Conservation (phyloP, 2,113 vertebrate genomes). For the Regulus satrapa region DNA sequence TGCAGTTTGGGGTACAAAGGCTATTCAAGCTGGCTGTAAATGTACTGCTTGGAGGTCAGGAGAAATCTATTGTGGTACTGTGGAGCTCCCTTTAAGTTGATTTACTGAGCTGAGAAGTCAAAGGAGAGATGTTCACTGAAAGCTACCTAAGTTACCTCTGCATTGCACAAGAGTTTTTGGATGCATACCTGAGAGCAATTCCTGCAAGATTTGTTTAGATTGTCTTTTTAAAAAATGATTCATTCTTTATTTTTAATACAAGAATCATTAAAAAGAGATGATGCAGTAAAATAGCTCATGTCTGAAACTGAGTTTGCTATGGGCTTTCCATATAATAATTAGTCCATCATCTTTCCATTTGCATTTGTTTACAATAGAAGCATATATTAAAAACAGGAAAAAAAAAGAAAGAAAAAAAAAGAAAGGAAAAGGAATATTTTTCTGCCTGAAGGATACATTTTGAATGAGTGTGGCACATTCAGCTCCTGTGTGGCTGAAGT, state of each 20-base stretch:
- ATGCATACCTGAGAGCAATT: not conserved
- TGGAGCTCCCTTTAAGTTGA: not conserved
- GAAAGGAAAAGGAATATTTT: not conserved
- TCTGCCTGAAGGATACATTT: constrained; percentile 1
- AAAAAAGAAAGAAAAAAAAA: not conserved
- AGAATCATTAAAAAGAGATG: not conserved
- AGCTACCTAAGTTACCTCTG: not conserved
- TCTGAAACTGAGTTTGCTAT: not conserved
- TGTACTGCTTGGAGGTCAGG: not conserved
- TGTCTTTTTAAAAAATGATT: not conserved
- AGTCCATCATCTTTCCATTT: not conserved
- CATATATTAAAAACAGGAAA: not conserved
- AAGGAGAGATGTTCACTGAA: not conserved
- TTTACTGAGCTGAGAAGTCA: constrained; percentile 4
- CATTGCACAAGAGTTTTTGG: not conserved
- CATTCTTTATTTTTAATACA: not conserved
- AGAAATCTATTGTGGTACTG: not conserved
- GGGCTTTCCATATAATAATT: not conserved
- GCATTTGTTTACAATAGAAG: not conserved
- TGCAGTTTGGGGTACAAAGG: not conserved
- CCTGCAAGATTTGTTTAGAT: not conserved
- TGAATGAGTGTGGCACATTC: not conserved
- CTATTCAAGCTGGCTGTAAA: not conserved
- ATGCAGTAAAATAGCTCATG: not conserved
- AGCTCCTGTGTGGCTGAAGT: not conserved